Base-by-base conservation (phyloP, 2,797 vertebrate species). In the Myoxocephalus aenaeus region DNA sequence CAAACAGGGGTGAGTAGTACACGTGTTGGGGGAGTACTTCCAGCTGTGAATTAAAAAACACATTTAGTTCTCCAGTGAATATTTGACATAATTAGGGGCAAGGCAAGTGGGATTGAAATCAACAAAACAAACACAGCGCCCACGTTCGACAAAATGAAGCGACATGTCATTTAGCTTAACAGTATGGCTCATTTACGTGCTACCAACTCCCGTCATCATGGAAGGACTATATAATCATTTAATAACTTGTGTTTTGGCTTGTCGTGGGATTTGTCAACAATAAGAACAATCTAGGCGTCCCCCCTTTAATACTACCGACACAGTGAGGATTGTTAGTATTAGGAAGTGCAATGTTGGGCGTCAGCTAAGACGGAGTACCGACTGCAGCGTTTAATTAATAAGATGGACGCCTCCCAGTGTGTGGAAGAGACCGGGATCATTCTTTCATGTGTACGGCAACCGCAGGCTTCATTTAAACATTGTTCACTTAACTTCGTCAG, bases 101-200 rank as follows among this genome's bases (percentile, higher is more conserved):
- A 4, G 7, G 32, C 50, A 46, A 7, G 38, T 36, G 22, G 17
- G 32, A 40, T 32, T 70, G 5, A 22, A 29, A 46, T 17, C 12
- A 56, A 54, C 51, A 54, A 54, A 57, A 64, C 25, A 5, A 36
- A 56, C 44, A 56, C 63, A 70, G 29, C 17, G 15, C 27, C 58
- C 15, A 27, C 44, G 12, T 63, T 56, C 17, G 20, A n/a, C 8
- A 2, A 54, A 38, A 57, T 20, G 27, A 44, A 44, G 36, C 34
- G 7, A n/a, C 15, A 34, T 27, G n/a, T 50, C 40, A 36, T 9
- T 25, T 6, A 64, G 34, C 14, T 42, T 38, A 51, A 40, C 34
- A 51, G 17, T 40, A 46, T n/a, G 48, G 13, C 38, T 57, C 18
- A 44, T 44, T 44, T 11, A 58, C 22, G 54, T 8, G 20, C 32